These are phyloP conservation scores for Australoheros scitulus DNA, from an alignment of 2,113 vertebrate genomes.

Conservation along the genomic window DNA sequence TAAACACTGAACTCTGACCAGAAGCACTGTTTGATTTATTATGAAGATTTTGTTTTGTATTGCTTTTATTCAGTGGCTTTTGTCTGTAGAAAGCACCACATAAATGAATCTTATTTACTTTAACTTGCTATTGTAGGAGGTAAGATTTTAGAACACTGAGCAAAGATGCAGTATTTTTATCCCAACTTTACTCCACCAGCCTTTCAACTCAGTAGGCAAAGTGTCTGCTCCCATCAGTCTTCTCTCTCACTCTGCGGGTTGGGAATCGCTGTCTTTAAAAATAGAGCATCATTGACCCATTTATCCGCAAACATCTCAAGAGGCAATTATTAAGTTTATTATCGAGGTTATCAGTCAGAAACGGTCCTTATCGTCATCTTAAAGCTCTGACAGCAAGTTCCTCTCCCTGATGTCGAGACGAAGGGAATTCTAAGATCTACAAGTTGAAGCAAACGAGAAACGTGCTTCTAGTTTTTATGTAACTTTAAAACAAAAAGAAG, in stretches of 20 bases:
- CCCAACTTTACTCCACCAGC: slow-evolving; percentile 4
- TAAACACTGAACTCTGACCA: not conserved
- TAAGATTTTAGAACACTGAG: not conserved
- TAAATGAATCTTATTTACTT: not conserved
- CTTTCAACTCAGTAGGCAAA: slow-evolving; percentile 8
- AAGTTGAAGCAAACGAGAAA: slow-evolving; percentile 3
- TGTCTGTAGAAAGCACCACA: not conserved
- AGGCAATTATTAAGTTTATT: slow-evolving; percentile 41
- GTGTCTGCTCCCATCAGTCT: slow-evolving; percentile 24
- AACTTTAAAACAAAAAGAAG: not conserved
- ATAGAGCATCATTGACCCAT: slow-evolving; percentile 65
- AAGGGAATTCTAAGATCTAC: not conserved
- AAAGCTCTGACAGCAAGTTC: slow-evolving; percentile 4
- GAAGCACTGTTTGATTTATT: not conserved
- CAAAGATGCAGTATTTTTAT: not conserved
- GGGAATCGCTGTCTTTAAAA: slow-evolving; percentile 56
- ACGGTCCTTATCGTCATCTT: not conserved
- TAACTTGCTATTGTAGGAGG: not conserved
- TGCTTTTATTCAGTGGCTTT: not conserved
- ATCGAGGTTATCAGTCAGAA: slow-evolving; percentile 51
- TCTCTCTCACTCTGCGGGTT: not conserved
- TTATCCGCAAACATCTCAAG: slow-evolving; percentile 45
- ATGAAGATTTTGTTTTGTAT: not conserved
- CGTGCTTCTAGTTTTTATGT: not conserved
- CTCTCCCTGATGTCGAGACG: not conserved